phyloP scores from a whole-genome alignment of 2,888 invertebrate species.

The Argynnis bischoffii region DNA sequence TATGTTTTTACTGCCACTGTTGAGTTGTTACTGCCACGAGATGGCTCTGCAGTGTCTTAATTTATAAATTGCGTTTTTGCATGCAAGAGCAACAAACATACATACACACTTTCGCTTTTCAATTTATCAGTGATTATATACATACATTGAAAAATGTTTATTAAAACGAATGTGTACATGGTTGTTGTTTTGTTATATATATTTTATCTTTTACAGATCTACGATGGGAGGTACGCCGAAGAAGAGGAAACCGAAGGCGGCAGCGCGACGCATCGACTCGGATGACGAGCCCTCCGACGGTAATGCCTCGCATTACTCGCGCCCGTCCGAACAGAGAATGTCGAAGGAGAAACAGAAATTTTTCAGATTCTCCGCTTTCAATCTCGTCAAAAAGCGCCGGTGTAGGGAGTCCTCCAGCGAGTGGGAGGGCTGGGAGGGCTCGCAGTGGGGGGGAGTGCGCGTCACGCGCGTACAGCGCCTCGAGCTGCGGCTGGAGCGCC shows the following conservation, averaged over 20 bases:
- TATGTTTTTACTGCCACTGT: no score
- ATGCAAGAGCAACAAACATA: no score
- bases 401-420: slow-evolving; percentile 63
- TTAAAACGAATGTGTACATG: no score
- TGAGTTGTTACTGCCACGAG: no score
- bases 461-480: slow-evolving; percentile 69
- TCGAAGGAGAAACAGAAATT: slow-evolving; percentile 94
- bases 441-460: slow-evolving; percentile 60
- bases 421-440: slow-evolving; percentile 67
- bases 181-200: no score
- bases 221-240: slow-evolving; percentile 61
- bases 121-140: no score
- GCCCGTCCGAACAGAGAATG: slow-evolving; percentile 86
- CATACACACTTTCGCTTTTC: no score
- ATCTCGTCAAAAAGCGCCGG: slow-evolving; percentile 83
- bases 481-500: slow-evolving; percentile 61
- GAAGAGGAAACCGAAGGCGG: slow-evolving; percentile 58
- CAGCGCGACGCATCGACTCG: slow-evolving; percentile 58
- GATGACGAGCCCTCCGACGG: slow-evolving; percentile 79
- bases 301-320: slow-evolving; percentile 62
- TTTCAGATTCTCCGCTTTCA: slow-evolving; percentile 91
- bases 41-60: no score
- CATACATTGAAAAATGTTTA: no score
- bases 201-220: slow-evolving; percentile 48
- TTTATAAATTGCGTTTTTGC: no score